Evolutionary conservation across 2,888 invertebrate species (phyloP), one percentile per base, ranked within the genome.

Genomic region (Hemicrepidius hirtus): DNA sequence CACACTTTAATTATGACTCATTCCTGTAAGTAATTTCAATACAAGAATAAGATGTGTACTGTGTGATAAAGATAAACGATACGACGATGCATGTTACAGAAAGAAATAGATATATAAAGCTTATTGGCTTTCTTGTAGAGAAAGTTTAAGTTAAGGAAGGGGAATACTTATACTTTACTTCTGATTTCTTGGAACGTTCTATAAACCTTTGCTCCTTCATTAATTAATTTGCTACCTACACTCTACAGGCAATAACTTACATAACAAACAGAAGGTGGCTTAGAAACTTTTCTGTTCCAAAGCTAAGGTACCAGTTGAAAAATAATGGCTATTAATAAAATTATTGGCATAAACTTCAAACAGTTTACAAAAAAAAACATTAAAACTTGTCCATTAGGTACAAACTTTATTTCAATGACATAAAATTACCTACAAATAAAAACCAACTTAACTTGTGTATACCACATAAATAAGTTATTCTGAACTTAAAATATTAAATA

Each of bases 401-500:
- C 18, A 28, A 55, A 55, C 32, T 57, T 57, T 57, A 57, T 57
- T 57, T 37, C 5, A 37, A 57, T 18, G 37, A 10, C 28, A 53
- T 53, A 32, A 28, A 32, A 13, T 7, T 37, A n/a, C n/a, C n/a
- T n/a, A 57, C 57, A 57, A 57, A 57, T 40, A 20, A 57, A 57
- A 57, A 57, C 18, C 21, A 37, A 35, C 16, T 55, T n/a, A 35
- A 12, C 16, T n/a, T 13, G 32, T 32, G 32, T 18, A 5, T 37
- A 16, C 57, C n/a, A 57, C 18, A 35, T 20, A 20, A 35, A 20
- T 10, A 55, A 55, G 35, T 20, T n/a, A n/a, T 53, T 72, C 60
- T 53, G 41, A 71, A 69, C 73, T 73, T 73, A 73, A 73, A 68
- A 65, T 63, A 49, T 50, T 28, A 40, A n/a, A 35, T 18, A 62